phyloP scores from a whole-genome alignment of 2,888 invertebrate genomes.

The Eurois occulta region DNA sequence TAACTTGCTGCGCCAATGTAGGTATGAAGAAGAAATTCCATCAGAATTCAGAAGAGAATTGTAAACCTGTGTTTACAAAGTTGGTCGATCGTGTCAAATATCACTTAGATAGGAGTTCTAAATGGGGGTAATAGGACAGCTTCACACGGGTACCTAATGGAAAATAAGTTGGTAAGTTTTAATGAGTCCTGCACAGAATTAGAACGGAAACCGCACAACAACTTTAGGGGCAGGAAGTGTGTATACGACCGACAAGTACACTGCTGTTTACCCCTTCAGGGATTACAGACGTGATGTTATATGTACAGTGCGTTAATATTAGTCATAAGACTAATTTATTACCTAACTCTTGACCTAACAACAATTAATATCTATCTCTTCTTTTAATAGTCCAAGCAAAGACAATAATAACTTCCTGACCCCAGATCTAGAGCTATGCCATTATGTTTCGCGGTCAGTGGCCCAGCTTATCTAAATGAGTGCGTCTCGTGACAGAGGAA shows the following conservation, averaged over 20 bases:
- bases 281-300: background rate
- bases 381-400: background rate
- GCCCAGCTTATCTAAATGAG: conserved; percentile 36
- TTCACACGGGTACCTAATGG: background rate
- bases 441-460: conserved; percentile 39
- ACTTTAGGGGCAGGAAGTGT: background rate
- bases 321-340: background rate
- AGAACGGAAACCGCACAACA: too few relatives aligned
- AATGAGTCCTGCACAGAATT: too few relatives aligned
- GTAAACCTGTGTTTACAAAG: background rate
- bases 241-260: background rate
- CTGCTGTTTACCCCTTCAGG: background rate
- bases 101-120: background rate
- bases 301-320: background rate
- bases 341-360: conserved; percentile 9
- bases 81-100: conserved; percentile 6
- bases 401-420: conserved; percentile 23
- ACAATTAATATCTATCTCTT: background rate
- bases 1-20: background rate
- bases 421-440: conserved; percentile 13
- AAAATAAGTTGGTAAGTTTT: too few relatives aligned
- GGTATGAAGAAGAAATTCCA: background rate
- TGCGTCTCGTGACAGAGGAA: background rate
- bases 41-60: too few relatives aligned
- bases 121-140: background rate